Conservation (phyloP, 2,113 vertebrate genomes). For the Oryzias woworae region DNA sequence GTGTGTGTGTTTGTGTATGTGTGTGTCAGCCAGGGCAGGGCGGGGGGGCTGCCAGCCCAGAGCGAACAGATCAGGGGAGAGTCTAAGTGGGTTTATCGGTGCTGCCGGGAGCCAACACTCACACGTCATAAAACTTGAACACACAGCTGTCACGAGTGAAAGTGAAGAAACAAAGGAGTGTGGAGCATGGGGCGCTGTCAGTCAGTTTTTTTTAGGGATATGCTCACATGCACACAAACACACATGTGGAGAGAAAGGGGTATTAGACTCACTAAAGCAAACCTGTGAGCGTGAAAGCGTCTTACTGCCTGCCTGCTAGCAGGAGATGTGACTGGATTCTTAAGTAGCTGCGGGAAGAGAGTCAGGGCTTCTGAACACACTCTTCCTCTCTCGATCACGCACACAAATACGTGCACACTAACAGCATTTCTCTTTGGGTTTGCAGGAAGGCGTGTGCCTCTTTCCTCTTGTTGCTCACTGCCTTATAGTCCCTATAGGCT, state of each 20-base stretch:
- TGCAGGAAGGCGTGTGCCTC: constrained; percentile 61
- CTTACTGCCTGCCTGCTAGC: constrained; percentile 96
- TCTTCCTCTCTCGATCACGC: constrained; percentile 29
- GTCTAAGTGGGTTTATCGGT: constrained; percentile 99
- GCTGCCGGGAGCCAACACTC: constrained; percentile 85
- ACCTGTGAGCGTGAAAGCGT: constrained; percentile 98
- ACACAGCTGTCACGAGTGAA: constrained; percentile 51
- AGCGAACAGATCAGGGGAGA: constrained; percentile 97
- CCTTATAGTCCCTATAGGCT: constrained; percentile 45
- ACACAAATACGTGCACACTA: constrained; percentile 28
- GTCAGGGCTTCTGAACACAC: constrained; percentile 62
- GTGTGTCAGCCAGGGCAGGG: constrained; percentile 14
- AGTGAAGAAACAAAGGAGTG: constrained; percentile 64
- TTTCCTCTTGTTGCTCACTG: constrained; percentile 55
- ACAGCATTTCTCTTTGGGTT: constrained; percentile 60
- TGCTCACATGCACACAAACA: constrained; percentile 17
- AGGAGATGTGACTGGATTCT: constrained; percentile 99
- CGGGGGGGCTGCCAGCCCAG: constrained; percentile 87
- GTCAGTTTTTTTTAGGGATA: constrained; percentile 45
- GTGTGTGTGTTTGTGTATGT: constrained; percentile 28
- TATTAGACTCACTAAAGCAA: constrained; percentile 98
- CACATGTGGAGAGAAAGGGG: constrained; percentile 86
- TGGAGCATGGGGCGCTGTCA: constrained; percentile 31
- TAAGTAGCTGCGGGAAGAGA: constrained; percentile 89
- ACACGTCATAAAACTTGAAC: constrained; percentile 33